Base-by-base conservation (phyloP, 2,888 invertebrate genomes). In the Exephanes ischioxanthus region DNA sequence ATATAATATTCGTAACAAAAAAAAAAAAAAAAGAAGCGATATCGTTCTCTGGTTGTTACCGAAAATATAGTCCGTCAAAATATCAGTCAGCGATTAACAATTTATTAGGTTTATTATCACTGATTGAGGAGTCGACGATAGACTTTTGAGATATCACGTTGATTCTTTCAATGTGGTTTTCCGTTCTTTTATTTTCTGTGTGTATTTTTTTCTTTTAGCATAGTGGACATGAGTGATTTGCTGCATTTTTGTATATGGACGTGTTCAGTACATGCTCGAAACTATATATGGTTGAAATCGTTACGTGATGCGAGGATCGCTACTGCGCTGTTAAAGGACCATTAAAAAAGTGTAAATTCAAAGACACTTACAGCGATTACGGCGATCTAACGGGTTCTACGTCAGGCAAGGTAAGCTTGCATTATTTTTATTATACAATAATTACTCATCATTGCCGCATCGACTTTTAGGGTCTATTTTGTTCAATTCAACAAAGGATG, bases 111-210 rank as follows among this genome's bases (percentile, higher is more conserved):
- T 86, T 80, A 89, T 90, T 53, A 85, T 84, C 88, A 92, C 93
- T 93, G 91, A 91, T 93, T 93, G 93, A 92, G 90, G 93, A 93
- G 93, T 93, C 93, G 93, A 91, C 93, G 93, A 94, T 93, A 94
- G 93, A 93, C 93, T 92, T 91, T 87, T 87, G 88, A 86, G 80
- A 80, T 75, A 78, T 84, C 83, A 82, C 79, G 89, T 89, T 87
- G 83, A 88, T 88, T 86, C 66, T 83, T 85, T 83, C 58, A 61
- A 85, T 84, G 85, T 88, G 87, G 87, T 88, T 88, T 84, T 80
- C 70, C 80, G 45, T 84, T 73, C 3, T 51, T 83, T 76, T 45
- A 51, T 77, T 83, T 73, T 61, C 33, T 83, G n/a, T 81, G 33
- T 26, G 30, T 19, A 48, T 37, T 63, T 45, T 19, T 78, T 55